Percentiles rank a stretch among this genome's conserved stretches.
phyloP scores from a whole-genome alignment of 2,888 invertebrate species.

The Lepidocyrtoides sp. region DNA sequence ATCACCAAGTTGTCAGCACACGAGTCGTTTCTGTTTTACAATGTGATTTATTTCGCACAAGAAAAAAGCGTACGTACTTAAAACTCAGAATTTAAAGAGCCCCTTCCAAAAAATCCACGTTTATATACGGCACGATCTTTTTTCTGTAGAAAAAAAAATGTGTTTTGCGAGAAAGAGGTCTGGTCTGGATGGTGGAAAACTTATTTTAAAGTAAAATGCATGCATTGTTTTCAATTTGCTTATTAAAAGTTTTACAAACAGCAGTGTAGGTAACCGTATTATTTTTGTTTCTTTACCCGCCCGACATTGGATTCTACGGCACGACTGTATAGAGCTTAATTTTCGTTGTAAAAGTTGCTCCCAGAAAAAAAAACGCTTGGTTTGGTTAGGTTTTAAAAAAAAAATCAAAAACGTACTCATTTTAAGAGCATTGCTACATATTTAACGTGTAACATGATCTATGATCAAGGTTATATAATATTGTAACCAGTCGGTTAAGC shows the following conservation, averaged over 20 bases:
- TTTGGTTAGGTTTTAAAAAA: not conserved
- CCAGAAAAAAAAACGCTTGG: not conserved
- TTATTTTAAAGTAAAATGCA: conserved; percentile 17
- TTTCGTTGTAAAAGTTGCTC: conserved; percentile 8
- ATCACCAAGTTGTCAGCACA: conserved; percentile 78
- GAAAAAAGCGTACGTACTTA: not conserved
- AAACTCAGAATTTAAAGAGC: not conserved
- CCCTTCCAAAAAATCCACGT: not conserved
- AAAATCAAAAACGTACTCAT: not conserved
- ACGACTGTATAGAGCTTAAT: not conserved
- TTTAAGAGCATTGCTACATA: conserved; percentile 54
- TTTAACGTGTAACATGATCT: conserved; percentile 71
- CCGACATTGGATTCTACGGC: not conserved
- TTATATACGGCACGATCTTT: conserved; percentile 1
- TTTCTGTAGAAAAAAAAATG: not conserved
- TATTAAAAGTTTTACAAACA: conserved; percentile 22
- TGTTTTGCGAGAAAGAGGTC: not conserved
- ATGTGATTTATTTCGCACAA: conserved; percentile 66
- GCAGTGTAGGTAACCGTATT: conserved; percentile 22
- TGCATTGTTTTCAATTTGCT: conserved; percentile 19
- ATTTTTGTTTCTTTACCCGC: not conserved
- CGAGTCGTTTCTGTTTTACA: conserved; percentile 71
- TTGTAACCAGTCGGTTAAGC: conserved; percentile 13
- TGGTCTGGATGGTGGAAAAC: not conserved
- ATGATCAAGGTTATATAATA: conserved; percentile 28